Evolutionary conservation across 2,797 vertebrate genomes (phyloP).

Genomic region (Micropoecilia bifurca): DNA sequence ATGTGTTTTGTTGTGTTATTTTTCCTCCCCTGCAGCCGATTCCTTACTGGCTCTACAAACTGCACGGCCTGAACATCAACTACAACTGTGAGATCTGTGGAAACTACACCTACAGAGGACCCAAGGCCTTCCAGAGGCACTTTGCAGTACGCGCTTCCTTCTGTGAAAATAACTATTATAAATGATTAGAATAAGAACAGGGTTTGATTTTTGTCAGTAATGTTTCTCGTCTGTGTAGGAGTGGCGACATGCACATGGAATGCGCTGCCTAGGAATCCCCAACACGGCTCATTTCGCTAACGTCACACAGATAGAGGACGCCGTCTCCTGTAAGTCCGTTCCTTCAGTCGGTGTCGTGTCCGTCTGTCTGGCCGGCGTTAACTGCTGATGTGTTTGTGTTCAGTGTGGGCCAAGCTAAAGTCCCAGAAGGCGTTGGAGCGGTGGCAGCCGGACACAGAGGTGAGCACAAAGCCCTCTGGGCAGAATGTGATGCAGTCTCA

Average conservation of each 20-base stretch:
- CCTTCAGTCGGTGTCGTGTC: background rate
- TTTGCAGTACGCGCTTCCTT: constrained; percentile 88
- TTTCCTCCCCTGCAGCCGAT: constrained; percentile 85
- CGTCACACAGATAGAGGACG: constrained; percentile 98
- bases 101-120: constrained; percentile 97
- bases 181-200: background rate
- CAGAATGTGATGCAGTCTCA: accelerated
- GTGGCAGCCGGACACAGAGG: constrained; percentile 99
- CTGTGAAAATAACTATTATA: constrained; percentile 39
- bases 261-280: constrained; percentile 97
- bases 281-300: constrained; percentile 99
- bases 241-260: constrained; percentile 97
- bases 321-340: constrained; percentile 87
- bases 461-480: constrained; percentile 36
- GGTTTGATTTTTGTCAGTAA: background rate
- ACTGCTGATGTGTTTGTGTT: background rate
- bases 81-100: constrained; percentile 99
- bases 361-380: background rate
- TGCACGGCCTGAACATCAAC: constrained; percentile 97
- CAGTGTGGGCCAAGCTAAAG: constrained; percentile 98
- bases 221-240: constrained; percentile 82
- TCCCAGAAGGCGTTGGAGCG: constrained; percentile 95
- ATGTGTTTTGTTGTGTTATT: background rate
- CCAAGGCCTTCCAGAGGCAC: constrained; percentile 98
- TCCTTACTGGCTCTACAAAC: constrained; percentile 96